phyloP scores from a whole-genome alignment of 2,113 vertebrate genomes.

The Lynx canadensis region DNA sequence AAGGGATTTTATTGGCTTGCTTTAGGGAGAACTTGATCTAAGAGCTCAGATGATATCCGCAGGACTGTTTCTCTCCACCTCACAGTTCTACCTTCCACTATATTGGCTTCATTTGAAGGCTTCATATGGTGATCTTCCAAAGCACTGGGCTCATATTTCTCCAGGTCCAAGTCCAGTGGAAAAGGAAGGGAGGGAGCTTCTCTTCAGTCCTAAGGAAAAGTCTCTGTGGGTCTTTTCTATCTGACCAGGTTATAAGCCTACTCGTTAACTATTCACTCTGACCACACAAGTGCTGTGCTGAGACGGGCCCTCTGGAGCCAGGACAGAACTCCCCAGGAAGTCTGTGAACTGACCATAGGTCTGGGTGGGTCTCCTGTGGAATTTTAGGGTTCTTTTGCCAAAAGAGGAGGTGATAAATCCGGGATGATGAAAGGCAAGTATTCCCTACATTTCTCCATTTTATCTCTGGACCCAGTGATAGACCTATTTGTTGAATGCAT shows the following conservation, averaged over 20 bases:
- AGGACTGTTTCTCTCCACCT: background rate
- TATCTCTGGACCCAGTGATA: background rate
- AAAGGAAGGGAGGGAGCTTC: background rate
- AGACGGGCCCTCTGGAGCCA: background rate
- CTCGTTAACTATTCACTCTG: background rate
- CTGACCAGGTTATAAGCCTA: background rate
- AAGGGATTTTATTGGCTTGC: background rate
- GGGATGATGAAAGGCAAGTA: background rate
- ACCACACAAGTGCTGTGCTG: background rate
- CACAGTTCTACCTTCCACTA: background rate
- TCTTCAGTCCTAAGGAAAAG: background rate
- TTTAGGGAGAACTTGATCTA: slow-evolving; percentile 7
- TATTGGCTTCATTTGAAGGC: slow-evolving; percentile 14
- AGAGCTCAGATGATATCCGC: background rate
- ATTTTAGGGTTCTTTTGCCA: background rate
- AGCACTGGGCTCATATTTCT: background rate
- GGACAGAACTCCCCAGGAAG: background rate
- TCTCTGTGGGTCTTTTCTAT: background rate
- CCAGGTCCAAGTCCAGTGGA: background rate
- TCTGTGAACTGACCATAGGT: background rate
- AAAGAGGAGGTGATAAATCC: slow-evolving; percentile 1
- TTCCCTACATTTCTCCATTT: background rate
- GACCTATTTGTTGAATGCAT: background rate
- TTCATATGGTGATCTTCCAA: background rate
- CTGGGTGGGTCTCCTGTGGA: background rate